Percentiles rank a stretch among this genome's conserved stretches.
phyloP scores from a whole-genome alignment of 1,140 invertebrate genomes.

The Listronotus bonariensis region DNA sequence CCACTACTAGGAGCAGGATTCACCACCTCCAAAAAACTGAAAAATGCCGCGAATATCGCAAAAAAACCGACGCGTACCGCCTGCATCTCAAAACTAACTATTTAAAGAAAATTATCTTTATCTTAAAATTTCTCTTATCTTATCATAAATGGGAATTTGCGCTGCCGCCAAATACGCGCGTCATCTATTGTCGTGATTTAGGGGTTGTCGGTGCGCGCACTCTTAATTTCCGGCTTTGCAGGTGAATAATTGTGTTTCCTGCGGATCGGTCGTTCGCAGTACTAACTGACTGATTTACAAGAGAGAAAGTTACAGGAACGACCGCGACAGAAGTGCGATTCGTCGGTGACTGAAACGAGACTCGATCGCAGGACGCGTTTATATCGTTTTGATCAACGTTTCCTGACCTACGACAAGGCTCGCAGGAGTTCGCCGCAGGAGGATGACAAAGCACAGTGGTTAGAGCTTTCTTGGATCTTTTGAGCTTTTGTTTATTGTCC shows the following conservation, averaged over 20 bases:
- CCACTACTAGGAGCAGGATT: slow-evolving; percentile 8
- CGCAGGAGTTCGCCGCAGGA: slow-evolving; percentile 14
- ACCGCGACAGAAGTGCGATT: slow-evolving; percentile 21
- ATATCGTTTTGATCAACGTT: slow-evolving; percentile 20
- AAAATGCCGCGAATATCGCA: slow-evolving; percentile 12
- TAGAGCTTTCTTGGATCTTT: neutral
- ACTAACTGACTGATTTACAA: slow-evolving; percentile 21
- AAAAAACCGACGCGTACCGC: slow-evolving; percentile 8
- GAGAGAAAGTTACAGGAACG: slow-evolving; percentile 25
- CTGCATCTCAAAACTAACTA: slow-evolving; percentile 9
- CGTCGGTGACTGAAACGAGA: slow-evolving; percentile 25
- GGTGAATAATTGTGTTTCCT: neutral
- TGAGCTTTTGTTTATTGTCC: slow-evolving; percentile 13
- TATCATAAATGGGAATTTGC: slow-evolving; percentile 13
- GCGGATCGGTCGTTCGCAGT: slow-evolving; percentile 31
- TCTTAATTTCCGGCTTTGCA: slow-evolving; percentile 11
- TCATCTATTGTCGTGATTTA: slow-evolving; percentile 17
- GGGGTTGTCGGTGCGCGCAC: slow-evolving; percentile 1
- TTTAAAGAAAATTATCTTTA: slow-evolving; percentile 16
- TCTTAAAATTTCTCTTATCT: slow-evolving; percentile 16
- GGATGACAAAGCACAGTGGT: slow-evolving; percentile 8
- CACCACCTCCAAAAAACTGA: slow-evolving; percentile 19
- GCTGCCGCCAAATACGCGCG: slow-evolving; percentile 8
- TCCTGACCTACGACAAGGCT: slow-evolving; percentile 25
- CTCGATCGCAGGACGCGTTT: slow-evolving; percentile 15